Conservation (phyloP, 1,140 invertebrate genomes). For the Euwallacea fornicatus region DNA sequence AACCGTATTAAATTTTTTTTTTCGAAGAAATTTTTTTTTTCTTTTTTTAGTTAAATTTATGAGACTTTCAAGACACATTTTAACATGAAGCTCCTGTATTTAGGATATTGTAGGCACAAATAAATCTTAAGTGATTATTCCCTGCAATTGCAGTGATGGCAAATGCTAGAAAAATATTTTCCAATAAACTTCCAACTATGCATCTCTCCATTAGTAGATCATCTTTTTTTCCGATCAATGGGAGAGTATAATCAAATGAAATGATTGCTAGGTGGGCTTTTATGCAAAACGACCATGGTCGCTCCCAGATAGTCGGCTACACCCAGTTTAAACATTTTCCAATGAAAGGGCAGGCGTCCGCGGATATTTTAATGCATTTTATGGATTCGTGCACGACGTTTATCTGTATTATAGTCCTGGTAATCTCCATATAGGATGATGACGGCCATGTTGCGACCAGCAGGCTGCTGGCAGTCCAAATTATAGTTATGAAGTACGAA, state of each 20-base stretch:
- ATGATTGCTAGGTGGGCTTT: slow-evolving; percentile 36
- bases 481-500: slow-evolving; percentile 41
- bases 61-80: no score
- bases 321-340: slow-evolving; percentile 44
- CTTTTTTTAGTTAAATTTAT: no score
- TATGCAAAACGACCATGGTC: slow-evolving; percentile 34
- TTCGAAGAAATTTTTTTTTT: no score
- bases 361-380: slow-evolving; percentile 42
- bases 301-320: slow-evolving; percentile 37
- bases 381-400: slow-evolving; percentile 44
- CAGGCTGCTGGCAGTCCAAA: slow-evolving; percentile 38
- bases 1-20: no score
- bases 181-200: no score
- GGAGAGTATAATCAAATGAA: slow-evolving; percentile 31
- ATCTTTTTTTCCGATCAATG: slow-evolving; percentile 4
- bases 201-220: background rate
- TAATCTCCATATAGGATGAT: slow-evolving; percentile 45
- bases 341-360: slow-evolving; percentile 41
- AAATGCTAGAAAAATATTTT: no score
- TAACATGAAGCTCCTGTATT: no score
- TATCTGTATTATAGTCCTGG: slow-evolving; percentile 44
- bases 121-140: no score
- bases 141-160: no score
- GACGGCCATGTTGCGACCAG: slow-evolving; percentile 43
- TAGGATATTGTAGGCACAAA: no score